Evolutionary conservation across 2,888 invertebrate genomes (phyloP).

Genomic region (Melieria crassipennis): DNA sequence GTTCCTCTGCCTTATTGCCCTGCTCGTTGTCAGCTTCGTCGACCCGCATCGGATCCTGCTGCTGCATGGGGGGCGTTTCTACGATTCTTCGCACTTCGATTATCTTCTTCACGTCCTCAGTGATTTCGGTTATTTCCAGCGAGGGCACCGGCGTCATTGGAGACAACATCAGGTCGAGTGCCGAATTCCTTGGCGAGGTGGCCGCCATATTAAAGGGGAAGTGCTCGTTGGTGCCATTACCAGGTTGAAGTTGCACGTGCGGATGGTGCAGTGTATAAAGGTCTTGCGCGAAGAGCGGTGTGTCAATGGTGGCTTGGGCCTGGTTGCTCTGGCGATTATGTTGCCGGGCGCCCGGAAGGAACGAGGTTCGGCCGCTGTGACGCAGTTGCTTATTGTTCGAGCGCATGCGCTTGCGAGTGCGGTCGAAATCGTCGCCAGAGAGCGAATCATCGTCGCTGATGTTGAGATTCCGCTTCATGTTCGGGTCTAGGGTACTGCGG

Average conservation of each 20-base stretch:
- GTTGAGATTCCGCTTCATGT: constrained; percentile 29
- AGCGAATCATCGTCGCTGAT: constrained; percentile 41
- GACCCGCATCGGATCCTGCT: neutral
- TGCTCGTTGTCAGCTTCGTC: neutral
- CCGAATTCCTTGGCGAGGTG: neutral
- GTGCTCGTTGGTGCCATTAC: neutral
- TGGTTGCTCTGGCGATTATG: constrained; percentile 7
- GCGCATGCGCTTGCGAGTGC: constrained; percentile 43
- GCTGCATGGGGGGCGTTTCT: constrained; percentile 25
- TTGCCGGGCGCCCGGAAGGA: constrained; percentile 40
- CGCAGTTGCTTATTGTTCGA: constrained; percentile 41
- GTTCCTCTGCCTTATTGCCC: neutral
- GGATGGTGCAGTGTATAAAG: constrained; percentile 9
- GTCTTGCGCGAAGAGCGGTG: constrained; percentile 8
- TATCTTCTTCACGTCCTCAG: constrained; percentile 27
- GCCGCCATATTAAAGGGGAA: neutral
- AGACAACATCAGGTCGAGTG: constrained; percentile 18
- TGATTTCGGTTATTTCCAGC: constrained; percentile 32
- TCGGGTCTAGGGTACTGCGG: constrained; percentile 40
- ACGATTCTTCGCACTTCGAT: constrained; percentile 20
- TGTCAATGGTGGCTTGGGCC: constrained; percentile 8
- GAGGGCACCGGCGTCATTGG: constrained; percentile 32
- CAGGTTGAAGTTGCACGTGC: constrained; percentile 4
- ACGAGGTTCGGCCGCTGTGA: constrained; percentile 29
- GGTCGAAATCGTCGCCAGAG: constrained; percentile 44